Evolutionary conservation across 2,888 invertebrate genomes (phyloP), one percentile per base, ranked within the genome.

Genomic region (Cheilosia impressa): DNA sequence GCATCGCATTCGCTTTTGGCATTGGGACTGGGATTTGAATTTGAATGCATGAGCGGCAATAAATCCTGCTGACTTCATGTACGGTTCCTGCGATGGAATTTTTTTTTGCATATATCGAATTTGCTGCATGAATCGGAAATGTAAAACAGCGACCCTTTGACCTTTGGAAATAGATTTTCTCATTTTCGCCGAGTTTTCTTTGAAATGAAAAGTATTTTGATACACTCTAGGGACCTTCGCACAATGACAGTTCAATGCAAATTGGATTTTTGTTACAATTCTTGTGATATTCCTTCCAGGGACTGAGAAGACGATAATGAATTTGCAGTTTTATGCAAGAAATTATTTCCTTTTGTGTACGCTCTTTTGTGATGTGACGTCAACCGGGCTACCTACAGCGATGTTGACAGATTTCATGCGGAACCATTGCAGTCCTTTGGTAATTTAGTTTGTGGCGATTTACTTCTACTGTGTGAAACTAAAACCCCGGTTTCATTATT

Each of bases 111-210:
- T 76, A 66, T 24, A 53, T 7, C 38, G n/a, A 31, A 9, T 31
- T 31, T 31, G 9, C 7, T 31, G 47, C 78, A 72, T 65, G 65
- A 50, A 69, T 68, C 65, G 75, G 69, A 65, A 66, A 75, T 80
- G 75, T 80, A 60, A 66, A 75, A 80, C 84, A 84, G 65, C 41
- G 75, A 80, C 69, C 84, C 60, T 80, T 60, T 84, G 84, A 84
- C 75, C 84, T 79, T 52, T 17, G 19, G 22, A 31, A 72, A 72
- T 66, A 72, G 66, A 57, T 60, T 77, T 58, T 50, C n/a, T 17
- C 22, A 24, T 15, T 72, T 52, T 43, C 13, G n/a, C 19, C 15
- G 15, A 31, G 13, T 19, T 31, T 31, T 31, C 13, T 52, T 45
- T 34, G 69, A 55, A 45, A 58, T 58, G 69, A 77, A 77, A 72